Percentiles rank a stretch among this genome's conserved stretches.
Evolutionary conservation across 2,113 vertebrate genomes (phyloP).

Genomic region (Aythya baeri): DNA sequence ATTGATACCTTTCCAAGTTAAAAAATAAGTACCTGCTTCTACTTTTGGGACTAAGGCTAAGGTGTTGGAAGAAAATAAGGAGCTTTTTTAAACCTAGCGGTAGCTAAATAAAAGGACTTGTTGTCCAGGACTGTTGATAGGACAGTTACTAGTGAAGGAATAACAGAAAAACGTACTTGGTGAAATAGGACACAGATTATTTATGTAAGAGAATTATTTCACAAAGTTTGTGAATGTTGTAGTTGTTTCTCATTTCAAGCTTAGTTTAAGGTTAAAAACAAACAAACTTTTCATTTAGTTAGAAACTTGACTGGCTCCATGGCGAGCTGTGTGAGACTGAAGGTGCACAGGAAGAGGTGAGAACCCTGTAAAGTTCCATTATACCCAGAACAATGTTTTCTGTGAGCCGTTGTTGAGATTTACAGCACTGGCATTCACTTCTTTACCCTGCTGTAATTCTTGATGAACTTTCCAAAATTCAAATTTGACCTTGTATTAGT

Average conservation of each 20-base stretch:
- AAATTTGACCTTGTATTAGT: neutral
- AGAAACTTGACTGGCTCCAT: neutral
- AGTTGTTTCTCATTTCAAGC: neutral
- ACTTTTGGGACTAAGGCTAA: neutral
- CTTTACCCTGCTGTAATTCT: neutral
- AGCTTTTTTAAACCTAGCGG: neutral
- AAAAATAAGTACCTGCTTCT: neutral
- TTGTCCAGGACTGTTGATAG: neutral
- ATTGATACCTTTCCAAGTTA: neutral
- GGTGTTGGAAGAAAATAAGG: neutral
- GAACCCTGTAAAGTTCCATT: neutral
- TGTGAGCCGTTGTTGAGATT: neutral
- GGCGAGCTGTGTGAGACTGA: neutral
- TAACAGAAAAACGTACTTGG: neutral
- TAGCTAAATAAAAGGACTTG: neutral
- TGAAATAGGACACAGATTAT: neutral
- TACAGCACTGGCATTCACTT: neutral
- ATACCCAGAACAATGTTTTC: neutral
- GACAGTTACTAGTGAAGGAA: neutral
- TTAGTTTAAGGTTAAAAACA: neutral
- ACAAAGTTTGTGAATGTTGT: neutral
- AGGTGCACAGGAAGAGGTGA: neutral
- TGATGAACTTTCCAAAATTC: neutral
- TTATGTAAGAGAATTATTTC: neutral
- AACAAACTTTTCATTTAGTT: neutral